Evolutionary conservation across 2,113 vertebrate species (phyloP).

Genomic region (Macrotus californicus): DNA sequence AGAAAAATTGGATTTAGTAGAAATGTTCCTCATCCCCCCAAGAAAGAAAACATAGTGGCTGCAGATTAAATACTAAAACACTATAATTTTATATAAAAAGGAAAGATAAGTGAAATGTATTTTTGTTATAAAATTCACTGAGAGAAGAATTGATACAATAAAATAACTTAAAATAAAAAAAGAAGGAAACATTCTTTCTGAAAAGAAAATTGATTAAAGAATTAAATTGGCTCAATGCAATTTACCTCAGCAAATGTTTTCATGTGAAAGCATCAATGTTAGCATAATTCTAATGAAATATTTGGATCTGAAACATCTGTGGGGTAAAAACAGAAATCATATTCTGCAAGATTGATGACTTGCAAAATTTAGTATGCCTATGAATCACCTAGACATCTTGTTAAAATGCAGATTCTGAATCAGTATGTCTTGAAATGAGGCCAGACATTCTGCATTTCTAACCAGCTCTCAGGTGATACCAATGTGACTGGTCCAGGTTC

Average conservation of each 20-base stretch:
- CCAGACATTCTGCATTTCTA: neutral
- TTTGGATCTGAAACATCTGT: slow-evolving; percentile 11
- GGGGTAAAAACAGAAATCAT: neutral
- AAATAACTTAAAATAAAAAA: slow-evolving; percentile 1
- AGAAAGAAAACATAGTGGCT: neutral
- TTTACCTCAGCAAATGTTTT: slow-evolving; percentile 21
- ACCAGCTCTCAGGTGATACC: neutral
- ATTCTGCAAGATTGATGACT: neutral
- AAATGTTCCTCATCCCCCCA: neutral
- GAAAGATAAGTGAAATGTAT: neutral
- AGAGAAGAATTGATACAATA: neutral
- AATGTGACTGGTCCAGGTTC: neutral
- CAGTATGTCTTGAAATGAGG: neutral
- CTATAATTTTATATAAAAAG: neutral
- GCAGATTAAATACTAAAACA: neutral
- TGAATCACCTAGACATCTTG: neutral
- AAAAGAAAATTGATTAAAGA: slow-evolving; percentile 34
- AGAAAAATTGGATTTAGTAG: neutral
- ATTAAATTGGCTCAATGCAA: slow-evolving; percentile 5
- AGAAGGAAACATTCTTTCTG: neutral
- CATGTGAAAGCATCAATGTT: neutral
- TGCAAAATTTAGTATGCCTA: neutral
- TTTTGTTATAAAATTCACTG: slow-evolving; percentile 7
- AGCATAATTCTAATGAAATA: slow-evolving; percentile 19
- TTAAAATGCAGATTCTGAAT: neutral